Conservation (phyloP, 2,113 vertebrate species). For the Spheniscus mendiculus region DNA sequence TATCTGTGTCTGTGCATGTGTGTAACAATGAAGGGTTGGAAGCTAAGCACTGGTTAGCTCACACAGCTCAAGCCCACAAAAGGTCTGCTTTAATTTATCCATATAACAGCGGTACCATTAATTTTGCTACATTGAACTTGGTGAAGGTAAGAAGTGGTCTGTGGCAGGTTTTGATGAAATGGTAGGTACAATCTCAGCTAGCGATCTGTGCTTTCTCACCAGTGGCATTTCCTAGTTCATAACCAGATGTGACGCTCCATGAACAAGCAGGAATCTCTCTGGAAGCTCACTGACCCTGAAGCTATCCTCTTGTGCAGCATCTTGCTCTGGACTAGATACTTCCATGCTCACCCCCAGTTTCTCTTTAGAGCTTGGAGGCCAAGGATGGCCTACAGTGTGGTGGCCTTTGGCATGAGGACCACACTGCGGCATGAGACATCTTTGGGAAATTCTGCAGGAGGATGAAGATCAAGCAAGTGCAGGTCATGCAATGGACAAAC, state of each 20-base stretch:
- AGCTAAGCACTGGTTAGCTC: not conserved
- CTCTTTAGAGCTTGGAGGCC: not conserved
- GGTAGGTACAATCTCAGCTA: not conserved
- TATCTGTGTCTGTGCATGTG: too few species aligned
- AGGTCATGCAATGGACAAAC: not conserved
- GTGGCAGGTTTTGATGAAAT: not conserved
- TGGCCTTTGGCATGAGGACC: not conserved
- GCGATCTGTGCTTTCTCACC: not conserved
- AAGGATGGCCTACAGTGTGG: not conserved
- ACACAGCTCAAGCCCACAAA: not conserved
- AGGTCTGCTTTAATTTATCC: not conserved
- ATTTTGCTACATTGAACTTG: not conserved
- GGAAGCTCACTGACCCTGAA: not conserved
- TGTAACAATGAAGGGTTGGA: not conserved
- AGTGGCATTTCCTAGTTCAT: not conserved
- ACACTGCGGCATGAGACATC: not conserved
- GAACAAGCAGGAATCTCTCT: not conserved
- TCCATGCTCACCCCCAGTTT: not conserved
- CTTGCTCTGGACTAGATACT: not conserved
- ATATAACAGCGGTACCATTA: too few species aligned
- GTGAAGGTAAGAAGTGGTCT: not conserved
- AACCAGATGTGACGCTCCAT: not conserved
- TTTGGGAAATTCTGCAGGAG: not conserved
- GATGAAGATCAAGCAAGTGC: not conserved
- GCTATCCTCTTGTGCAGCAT: not conserved